Evolutionary conservation across 2,888 invertebrate species (phyloP), one percentile per base, ranked within the genome.

Genomic region (Esperia sulphurella): DNA sequence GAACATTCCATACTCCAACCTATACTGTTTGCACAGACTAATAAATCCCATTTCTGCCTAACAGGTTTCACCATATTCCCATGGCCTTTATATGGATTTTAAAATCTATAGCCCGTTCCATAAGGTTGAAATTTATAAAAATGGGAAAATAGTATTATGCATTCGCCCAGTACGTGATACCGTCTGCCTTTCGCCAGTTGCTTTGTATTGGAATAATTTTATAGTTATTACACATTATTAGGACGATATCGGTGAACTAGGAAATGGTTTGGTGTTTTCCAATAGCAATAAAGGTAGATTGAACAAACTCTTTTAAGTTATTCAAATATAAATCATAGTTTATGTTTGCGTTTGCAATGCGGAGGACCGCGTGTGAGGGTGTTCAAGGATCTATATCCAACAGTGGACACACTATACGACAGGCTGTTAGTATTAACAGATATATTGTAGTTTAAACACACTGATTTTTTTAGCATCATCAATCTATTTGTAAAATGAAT

Each of bases 191-290:
- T 87, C 81, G 81, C 83, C 79, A 79, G 83, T 83, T 80, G 82
- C 84, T 84, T 79, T 76, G 82, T 85, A 80, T 83, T 83, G 83
- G 78, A 83, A 85, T 84, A 82, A 85, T 85, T 85, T 87, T 83
- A 84, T 85, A 85, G 83, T 86, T 85, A 83, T 85, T 87, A 42
- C 81, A 79, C 76, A 62, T 68, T 71, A 83, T 84, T 82, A 81
- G 76, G 79, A 75, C 71, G 71, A 70, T 78, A 78, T 77, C 41
- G 41, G 41, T 13, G 39, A 39, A 13, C 39, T 7, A 14, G 58
- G 55, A 71, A 63, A 65, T 55, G 53, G 42, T 41, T 8, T 14
- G 13, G 13, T 12, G 14, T 21, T 57, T 51, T 59, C 45, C 9
- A 37, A 51, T 43, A 50, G 28, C 30, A 35, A 42, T 43, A 48